A percentile compares a stretch with the other conserved stretches of the same genome.
Evolutionary conservation across 2,888 invertebrate species (phyloP).

Genomic region (Resseliella maxima): DNA sequence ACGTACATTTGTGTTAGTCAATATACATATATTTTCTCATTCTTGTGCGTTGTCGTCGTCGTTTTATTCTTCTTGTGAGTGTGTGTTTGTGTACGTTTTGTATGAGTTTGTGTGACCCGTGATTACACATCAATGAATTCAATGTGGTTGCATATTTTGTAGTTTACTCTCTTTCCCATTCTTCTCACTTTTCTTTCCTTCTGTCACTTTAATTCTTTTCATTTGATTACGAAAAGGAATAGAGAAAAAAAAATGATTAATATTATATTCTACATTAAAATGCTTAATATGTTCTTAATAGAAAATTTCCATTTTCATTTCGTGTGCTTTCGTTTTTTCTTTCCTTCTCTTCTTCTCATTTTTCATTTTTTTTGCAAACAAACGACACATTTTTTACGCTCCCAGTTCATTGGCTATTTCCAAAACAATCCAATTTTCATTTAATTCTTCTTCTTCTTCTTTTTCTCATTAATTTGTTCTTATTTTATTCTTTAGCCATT

Average conservation of each 20-base stretch:
- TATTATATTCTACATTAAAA: background rate
- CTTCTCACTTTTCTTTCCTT: conserved; percentile 29
- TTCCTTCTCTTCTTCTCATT: background rate
- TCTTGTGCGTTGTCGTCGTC: background rate
- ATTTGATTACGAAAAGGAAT: background rate
- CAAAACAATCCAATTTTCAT: conserved; percentile 1
- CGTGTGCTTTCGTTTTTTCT: conserved; percentile 1
- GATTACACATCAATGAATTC: conserved; percentile 53
- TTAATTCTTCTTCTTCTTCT: too few relatives aligned
- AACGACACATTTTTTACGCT: conserved; percentile 39
- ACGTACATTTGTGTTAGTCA: background rate
- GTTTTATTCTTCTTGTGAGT: background rate
- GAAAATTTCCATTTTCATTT: conserved; percentile 35
- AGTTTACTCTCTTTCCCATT: conserved; percentile 45
- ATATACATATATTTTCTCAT: background rate
- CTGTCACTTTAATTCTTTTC: conserved; percentile 21
- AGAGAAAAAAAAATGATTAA: background rate
- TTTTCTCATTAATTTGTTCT: too few relatives aligned
- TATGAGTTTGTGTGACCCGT: conserved; percentile 35
- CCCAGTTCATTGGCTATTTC: background rate
- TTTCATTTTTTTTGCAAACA: background rate
- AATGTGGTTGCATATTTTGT: conserved; percentile 51
- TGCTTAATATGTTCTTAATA: background rate
- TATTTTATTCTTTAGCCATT: too few relatives aligned
- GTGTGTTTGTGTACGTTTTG: background rate